Evolutionary conservation across 1,140 invertebrate genomes (phyloP), one percentile per base, ranked within the genome.

Genomic region (Lepidurus arcticus): DNA sequence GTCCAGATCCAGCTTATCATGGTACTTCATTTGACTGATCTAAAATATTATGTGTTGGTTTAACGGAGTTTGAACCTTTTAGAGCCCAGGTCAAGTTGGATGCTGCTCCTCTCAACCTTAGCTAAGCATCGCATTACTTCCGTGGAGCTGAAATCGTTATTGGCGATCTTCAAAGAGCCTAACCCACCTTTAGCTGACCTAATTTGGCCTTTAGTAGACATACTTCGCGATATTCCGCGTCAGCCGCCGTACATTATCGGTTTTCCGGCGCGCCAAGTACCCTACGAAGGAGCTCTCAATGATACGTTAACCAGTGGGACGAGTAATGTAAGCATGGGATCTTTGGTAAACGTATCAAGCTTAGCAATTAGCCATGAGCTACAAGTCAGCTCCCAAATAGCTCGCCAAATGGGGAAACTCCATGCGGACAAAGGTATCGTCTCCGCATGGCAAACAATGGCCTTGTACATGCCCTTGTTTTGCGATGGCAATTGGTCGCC

Each of bases 221-320:
- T 90, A 1, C 85, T 88, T 1, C 78, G 85, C 10, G 81, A 82
- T 7, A 85, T 86, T 21, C 82, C 84, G 45, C 85, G 85, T 6
- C 87, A 88, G 80, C 90, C 90, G 1, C 88, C 89, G 80, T 89
- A 86, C 77, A 87, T 88, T 44, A 82, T 91, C 4, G 85, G 86
- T 7, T 91, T 90, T 81, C 89, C 90, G 0, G 24, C 65, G 21
- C 44, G 80, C 6, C 26, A 44, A 84, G 0, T 73, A 44, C 53
- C 78, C 76, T 73, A 80, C 79, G 21, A 77, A 80, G 44, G 44
- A 74, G 42, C 77, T 78, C 76, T 45, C 77, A 44, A 79, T 21
- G 77, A 73, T 45, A 73, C 65, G 42, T 34, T 42, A n/a, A 45
- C 65, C 5, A 76, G 76, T 65, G 24, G 76, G n/a, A 24, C 21